phyloP scores from a whole-genome alignment of 30 jellyfish, hydroid and myxozoan species.

The Hydractinia echinata region DNA sequence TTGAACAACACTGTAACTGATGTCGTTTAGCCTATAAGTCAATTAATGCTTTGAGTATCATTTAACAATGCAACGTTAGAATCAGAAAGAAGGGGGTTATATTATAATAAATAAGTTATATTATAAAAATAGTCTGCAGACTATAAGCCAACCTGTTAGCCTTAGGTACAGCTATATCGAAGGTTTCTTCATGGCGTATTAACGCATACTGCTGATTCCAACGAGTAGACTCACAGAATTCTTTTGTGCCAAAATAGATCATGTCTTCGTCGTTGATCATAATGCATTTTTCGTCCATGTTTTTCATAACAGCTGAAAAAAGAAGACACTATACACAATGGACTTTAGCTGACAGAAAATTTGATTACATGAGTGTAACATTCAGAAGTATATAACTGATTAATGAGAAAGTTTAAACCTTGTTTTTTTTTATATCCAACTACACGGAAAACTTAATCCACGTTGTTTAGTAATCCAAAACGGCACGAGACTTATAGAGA shows the following conservation, averaged over 20 bases:
- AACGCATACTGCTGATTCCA: slow-evolving; percentile 83
- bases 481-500: too few species aligned
- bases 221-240: slow-evolving; percentile 59
- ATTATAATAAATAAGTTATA: too few species aligned
- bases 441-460: too few species aligned
- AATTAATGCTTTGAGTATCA: neutral
- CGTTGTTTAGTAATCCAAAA: too few species aligned
- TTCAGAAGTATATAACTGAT: too few species aligned
- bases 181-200: slow-evolving; percentile 77
- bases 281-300: slow-evolving; percentile 48
- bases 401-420: too few species aligned
- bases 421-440: too few species aligned
- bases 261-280: slow-evolving; percentile 66
- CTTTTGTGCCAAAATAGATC: slow-evolving; percentile 80
- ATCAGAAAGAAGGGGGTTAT: neutral
- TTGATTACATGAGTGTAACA: too few species aligned
- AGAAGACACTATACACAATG: too few species aligned
- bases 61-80: neutral
- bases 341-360: too few species aligned
- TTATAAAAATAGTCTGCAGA: too few species aligned
- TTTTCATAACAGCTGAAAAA: neutral
- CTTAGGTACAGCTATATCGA: slow-evolving; percentile 64
- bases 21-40: slow-evolving; percentile 49
- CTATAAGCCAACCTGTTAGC: slow-evolving; percentile 60
- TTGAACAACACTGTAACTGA: slow-evolving; percentile 65